These are phyloP conservation scores for Lophotis ruficrista DNA, from an alignment of 2,113 vertebrate species.

Conservation along the genomic window DNA sequence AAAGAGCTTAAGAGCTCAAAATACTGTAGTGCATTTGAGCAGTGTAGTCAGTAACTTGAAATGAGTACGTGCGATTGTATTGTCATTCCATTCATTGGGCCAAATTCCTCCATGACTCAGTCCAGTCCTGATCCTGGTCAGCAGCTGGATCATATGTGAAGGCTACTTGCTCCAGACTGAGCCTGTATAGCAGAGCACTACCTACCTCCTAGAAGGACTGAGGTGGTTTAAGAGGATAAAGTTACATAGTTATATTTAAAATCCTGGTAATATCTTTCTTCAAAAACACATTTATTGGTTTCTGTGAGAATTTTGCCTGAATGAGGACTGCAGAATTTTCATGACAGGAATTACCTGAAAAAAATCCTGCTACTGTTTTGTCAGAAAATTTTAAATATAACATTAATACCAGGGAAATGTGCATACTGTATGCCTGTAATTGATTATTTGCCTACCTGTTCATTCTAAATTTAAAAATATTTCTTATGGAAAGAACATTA, in stretches of 20 bases:
- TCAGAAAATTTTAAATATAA: not conserved
- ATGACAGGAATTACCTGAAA: not conserved
- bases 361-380: not conserved
- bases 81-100: not conserved
- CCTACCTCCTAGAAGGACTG: not conserved
- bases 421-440: not conserved
- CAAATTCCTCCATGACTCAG: not conserved
- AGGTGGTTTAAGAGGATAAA: not conserved
- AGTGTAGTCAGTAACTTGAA: not conserved
- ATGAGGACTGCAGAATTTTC: not conserved
- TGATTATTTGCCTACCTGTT: not conserved
- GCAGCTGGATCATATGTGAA: not conserved
- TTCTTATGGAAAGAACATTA: not conserved
- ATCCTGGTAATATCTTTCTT: not conserved
- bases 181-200: not conserved
- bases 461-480: not conserved
- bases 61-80: not conserved
- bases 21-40: not conserved
- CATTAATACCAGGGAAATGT: not conserved
- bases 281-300: not conserved
- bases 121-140: not conserved
- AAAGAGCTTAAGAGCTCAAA: slow-evolving; percentile 18
- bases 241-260: not conserved
- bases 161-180: not conserved
- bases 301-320: not conserved